Conservation (phyloP, 2,113 vertebrate species). For the Procavia capensis region DNA sequence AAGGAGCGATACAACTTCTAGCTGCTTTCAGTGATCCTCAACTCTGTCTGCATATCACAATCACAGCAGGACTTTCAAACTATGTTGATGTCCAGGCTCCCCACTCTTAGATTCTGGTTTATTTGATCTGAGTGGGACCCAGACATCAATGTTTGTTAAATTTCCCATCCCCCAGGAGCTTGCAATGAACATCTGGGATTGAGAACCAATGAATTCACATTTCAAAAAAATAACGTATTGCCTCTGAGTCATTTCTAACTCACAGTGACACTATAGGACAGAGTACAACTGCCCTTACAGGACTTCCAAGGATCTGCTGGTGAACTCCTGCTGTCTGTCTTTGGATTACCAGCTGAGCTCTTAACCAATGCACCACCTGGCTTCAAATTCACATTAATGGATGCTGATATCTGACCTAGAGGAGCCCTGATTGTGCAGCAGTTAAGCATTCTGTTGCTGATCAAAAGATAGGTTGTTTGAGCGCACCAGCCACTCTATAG, state of each 20-base stretch:
- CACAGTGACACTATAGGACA: neutral
- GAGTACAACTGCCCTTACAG: neutral
- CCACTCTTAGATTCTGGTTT: neutral
- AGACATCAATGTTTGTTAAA: neutral
- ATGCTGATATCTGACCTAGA: neutral
- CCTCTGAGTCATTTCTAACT: neutral
- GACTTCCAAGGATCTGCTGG: neutral
- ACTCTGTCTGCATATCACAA: neutral
- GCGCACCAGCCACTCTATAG: neutral
- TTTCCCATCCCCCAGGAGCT: neutral
- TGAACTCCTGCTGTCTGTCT: neutral
- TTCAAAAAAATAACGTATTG: no score
- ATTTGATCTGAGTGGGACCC: neutral
- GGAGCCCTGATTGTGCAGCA: neutral
- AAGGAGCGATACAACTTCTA: neutral
- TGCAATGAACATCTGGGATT: neutral
- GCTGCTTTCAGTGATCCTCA: neutral
- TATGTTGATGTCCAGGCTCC: neutral
- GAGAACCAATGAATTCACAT: neutral
- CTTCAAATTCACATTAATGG: no score
- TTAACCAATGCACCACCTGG: no score
- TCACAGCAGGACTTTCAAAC: constrained; percentile 3
- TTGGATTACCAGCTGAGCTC: neutral
- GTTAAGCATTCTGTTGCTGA: neutral
- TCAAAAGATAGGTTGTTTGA: neutral